phyloP scores from a whole-genome alignment of 2,888 invertebrate species.

The Platypus cylindrus region DNA sequence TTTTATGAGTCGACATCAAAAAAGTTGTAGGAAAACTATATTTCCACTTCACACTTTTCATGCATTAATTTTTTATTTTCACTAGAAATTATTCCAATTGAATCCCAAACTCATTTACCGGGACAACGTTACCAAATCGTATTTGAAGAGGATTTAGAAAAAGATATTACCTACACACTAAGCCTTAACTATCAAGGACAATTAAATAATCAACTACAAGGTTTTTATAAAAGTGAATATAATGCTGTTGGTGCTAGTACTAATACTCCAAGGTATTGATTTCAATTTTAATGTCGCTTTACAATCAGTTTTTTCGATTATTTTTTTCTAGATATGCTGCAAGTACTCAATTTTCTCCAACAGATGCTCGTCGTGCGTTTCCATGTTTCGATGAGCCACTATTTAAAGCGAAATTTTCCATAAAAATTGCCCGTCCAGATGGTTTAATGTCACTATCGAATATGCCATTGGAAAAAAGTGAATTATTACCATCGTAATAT shows the following conservation, averaged over 20 bases:
- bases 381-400: constrained; percentile 82
- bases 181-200: constrained; percentile 40
- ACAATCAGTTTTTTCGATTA: too few relatives aligned
- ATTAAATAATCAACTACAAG: constrained; percentile 43
- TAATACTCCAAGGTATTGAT: background rate
- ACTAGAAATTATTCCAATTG: constrained; percentile 7
- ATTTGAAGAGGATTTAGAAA: constrained; percentile 29
- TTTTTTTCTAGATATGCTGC: constrained; percentile 50
- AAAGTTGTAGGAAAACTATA: too few relatives aligned
- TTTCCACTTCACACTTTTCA: too few relatives aligned
- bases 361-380: constrained; percentile 67
- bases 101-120: constrained; percentile 26
- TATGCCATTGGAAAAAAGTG: constrained; percentile 43
- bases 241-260: constrained; percentile 21
- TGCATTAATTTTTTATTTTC: background rate
- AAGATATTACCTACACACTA: constrained; percentile 33
- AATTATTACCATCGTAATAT: constrained; percentile 11
- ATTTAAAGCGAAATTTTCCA: constrained; percentile 63
- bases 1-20: too few relatives aligned
- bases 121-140: constrained; percentile 31
- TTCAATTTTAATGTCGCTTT: background rate
- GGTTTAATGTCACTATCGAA: constrained; percentile 48
- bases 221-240: constrained; percentile 45
- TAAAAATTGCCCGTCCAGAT: constrained; percentile 48
- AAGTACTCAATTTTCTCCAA: constrained; percentile 70